Evolutionary conservation across 2,113 vertebrate species (phyloP).

Genomic region (Porphyrio hochstetteri): DNA sequence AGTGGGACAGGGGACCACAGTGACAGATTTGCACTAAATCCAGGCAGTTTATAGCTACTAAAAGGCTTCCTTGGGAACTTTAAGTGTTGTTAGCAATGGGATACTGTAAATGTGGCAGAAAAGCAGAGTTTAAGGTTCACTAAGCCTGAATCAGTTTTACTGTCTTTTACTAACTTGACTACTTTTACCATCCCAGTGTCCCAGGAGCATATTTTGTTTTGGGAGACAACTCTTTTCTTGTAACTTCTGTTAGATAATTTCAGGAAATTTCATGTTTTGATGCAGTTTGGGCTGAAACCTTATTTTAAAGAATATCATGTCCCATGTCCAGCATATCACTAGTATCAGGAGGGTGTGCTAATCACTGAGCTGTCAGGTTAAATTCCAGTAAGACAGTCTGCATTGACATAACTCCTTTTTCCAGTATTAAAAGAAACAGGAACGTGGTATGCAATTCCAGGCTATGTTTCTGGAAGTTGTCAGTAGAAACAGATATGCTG

Average conservation of each 20-base stretch:
- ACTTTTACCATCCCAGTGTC: neutral
- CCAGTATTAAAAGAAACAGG: neutral
- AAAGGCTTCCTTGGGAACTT: neutral
- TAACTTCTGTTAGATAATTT: neutral
- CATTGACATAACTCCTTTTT: neutral
- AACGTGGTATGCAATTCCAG: too few species aligned
- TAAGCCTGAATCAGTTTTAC: neutral
- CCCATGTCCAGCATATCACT: neutral
- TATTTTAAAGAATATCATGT: neutral
- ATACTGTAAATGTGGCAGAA: neutral
- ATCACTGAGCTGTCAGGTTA: neutral
- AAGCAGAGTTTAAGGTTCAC: neutral
- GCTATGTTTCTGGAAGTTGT: too few species aligned
- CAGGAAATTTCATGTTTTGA: neutral
- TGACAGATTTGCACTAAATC: neutral
- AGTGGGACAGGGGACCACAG: neutral
- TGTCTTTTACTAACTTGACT: neutral
- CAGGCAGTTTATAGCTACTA: neutral
- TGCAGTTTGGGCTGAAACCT: neutral
- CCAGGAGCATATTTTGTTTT: neutral
- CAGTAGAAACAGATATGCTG: too few species aligned
- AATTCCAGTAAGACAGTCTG: neutral
- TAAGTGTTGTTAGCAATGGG: neutral
- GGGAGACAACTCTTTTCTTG: neutral
- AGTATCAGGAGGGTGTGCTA: neutral